Evolutionary conservation across 2,797 vertebrate genomes (phyloP).

Genomic region (Falco rusticolus): DNA sequence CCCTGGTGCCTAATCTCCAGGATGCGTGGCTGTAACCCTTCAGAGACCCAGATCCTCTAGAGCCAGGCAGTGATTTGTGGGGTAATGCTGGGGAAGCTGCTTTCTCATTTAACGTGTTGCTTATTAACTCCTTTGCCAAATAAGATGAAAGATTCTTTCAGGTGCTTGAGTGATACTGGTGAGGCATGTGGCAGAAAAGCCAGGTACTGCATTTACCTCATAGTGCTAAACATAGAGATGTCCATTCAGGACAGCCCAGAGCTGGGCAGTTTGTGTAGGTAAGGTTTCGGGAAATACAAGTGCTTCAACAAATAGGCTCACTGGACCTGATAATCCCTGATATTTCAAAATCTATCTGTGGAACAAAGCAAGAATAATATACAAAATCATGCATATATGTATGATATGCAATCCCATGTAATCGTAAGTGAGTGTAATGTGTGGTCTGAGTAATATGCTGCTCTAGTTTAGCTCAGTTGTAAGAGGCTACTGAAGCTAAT

Average conservation of each 20-base stretch:
- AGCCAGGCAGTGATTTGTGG: not conserved
- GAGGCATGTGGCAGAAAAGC: not conserved
- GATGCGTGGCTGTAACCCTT: not conserved
- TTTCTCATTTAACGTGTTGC: accelerated
- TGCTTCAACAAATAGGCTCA: not conserved
- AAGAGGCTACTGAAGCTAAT: not conserved
- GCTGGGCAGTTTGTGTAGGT: not conserved
- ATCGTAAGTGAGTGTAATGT: not conserved
- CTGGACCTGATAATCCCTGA: not conserved
- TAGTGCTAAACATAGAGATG: not conserved
- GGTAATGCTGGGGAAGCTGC: not conserved
- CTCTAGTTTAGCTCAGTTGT: not conserved
- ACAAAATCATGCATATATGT: not conserved
- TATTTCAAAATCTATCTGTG: not conserved
- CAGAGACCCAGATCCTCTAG: not conserved
- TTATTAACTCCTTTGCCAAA: not conserved
- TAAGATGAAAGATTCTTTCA: not conserved
- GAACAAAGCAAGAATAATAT: not conserved
- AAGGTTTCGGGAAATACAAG: not conserved
- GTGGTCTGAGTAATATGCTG: not conserved
- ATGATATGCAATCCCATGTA: not conserved
- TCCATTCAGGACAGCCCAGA: accelerated
- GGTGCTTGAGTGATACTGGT: not conserved
- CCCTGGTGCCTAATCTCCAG: not conserved
- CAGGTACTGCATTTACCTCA: not conserved